Conservation (phyloP, 2,797 vertebrate species). For the Rhinichthys osculus region DNA sequence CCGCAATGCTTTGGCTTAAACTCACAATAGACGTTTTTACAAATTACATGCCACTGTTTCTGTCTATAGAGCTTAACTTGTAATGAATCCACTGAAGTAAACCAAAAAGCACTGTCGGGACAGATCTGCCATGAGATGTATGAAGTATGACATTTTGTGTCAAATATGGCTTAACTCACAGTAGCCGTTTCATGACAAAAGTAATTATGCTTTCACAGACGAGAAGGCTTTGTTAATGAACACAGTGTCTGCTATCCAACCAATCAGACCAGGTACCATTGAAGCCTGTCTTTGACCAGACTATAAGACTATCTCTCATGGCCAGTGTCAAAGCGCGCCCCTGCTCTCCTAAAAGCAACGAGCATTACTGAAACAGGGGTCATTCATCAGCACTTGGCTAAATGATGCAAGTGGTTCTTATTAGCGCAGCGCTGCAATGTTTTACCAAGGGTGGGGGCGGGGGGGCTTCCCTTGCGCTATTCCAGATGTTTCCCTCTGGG, state of each 20-base stretch:
- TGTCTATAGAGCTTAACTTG: slow-evolving; percentile 2
- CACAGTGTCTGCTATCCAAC: slow-evolving; percentile 4
- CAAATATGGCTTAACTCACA: slow-evolving; percentile 31
- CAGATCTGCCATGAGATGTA: neutral
- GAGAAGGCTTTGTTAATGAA: slow-evolving; percentile 6
- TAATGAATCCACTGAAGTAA: neutral
- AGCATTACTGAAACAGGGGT: slow-evolving; percentile 44
- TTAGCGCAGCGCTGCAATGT: slow-evolving; percentile 58
- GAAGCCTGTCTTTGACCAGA: slow-evolving; percentile 19
- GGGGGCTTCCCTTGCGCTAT: slow-evolving; percentile 40
- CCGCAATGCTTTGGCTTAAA: neutral
- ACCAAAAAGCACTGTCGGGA: slow-evolving; percentile 9
- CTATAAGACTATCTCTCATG: slow-evolving; percentile 47
- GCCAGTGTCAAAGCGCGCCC: slow-evolving; percentile 10
- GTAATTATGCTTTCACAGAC: neutral
- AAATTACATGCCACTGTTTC: neutral
- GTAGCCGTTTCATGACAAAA: slow-evolving; percentile 27
- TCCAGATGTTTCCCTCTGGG: slow-evolving; percentile 58
- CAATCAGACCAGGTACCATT: slow-evolving; percentile 4
- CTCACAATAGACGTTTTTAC: neutral
- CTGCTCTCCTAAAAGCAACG: slow-evolving; percentile 24
- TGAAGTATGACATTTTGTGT: slow-evolving; percentile 27
- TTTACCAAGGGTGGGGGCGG: slow-evolving; percentile 38
- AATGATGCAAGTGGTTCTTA: slow-evolving; percentile 62
- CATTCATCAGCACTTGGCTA: slow-evolving; percentile 59